These are phyloP conservation scores for Carollia perspicillata DNA, from an alignment of 2,113 vertebrate species.

Conservation along the genomic window DNA sequence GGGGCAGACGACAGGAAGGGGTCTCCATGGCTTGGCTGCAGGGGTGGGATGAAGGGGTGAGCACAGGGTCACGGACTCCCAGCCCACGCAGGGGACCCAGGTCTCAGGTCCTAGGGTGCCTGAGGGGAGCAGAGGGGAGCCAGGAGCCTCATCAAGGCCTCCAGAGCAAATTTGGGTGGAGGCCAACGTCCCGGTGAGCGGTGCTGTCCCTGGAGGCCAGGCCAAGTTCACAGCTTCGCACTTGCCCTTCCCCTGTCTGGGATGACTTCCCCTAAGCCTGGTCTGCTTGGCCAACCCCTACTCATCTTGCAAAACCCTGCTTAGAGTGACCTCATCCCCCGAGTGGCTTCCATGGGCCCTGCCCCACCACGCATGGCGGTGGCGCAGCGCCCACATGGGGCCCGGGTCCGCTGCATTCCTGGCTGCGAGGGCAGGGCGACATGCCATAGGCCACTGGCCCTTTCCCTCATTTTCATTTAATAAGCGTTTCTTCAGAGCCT, in stretches of 20 bases:
- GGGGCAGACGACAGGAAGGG: background rate
- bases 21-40: accelerated
- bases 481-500: background rate
- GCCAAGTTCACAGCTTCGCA: no score
- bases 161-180: background rate
- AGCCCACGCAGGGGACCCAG: background rate
- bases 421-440: accelerated
- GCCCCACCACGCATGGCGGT: background rate
- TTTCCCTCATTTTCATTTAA: background rate
- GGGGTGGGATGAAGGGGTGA: background rate
- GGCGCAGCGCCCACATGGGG: background rate
- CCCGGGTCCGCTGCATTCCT: background rate
- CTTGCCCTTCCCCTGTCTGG: background rate
- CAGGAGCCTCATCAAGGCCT: background rate
- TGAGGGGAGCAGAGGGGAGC: background rate
- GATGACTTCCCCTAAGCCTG: background rate
- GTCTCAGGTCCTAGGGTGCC: background rate
- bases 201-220: background rate
- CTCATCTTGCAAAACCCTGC: background rate
- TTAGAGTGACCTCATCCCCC: background rate
- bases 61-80: background rate
- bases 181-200: accelerated
- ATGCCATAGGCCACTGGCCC: background rate
- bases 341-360: background rate
- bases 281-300: background rate